Conservation (phyloP, 2,797 vertebrate species). For the Threskiornis aethiopicus region DNA sequence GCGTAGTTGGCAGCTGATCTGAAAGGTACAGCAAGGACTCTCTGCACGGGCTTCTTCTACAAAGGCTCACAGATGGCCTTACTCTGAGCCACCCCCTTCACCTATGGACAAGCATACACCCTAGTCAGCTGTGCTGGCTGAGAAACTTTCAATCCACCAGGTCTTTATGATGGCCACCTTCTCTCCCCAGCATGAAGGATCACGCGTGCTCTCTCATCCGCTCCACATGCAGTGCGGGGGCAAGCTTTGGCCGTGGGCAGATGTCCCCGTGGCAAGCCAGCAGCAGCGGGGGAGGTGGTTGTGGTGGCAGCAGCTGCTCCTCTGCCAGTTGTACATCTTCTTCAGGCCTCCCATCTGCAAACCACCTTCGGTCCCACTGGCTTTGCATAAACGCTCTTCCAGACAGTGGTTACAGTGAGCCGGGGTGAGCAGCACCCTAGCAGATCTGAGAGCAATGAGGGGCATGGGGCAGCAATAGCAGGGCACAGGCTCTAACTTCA, state of each 20-base stretch:
- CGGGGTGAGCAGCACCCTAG: fast-evolving
- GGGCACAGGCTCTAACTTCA: neutral
- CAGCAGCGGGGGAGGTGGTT: neutral
- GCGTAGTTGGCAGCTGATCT: neutral
- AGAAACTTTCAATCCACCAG: neutral
- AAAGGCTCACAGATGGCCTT: conserved; percentile 12
- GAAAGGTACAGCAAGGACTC: neutral
- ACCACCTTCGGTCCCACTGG: neutral
- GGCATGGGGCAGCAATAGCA: fast-evolving
- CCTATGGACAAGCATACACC: neutral
- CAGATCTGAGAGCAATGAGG: neutral
- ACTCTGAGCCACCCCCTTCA: neutral
- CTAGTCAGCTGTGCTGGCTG: neutral
- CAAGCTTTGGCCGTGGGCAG: neutral
- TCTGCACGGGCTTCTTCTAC: neutral
- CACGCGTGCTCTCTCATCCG: fast-evolving
- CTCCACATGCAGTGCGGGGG: fast-evolving
- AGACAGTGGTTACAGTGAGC: neutral
- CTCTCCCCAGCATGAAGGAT: neutral
- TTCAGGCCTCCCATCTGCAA: neutral
- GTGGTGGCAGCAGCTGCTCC: neutral
- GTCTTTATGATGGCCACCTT: neutral
- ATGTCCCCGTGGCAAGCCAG: neutral
- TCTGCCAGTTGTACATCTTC: neutral
- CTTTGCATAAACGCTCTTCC: fast-evolving